phyloP scores from a whole-genome alignment of 2,113 vertebrate species.

The Verasper variegatus region DNA sequence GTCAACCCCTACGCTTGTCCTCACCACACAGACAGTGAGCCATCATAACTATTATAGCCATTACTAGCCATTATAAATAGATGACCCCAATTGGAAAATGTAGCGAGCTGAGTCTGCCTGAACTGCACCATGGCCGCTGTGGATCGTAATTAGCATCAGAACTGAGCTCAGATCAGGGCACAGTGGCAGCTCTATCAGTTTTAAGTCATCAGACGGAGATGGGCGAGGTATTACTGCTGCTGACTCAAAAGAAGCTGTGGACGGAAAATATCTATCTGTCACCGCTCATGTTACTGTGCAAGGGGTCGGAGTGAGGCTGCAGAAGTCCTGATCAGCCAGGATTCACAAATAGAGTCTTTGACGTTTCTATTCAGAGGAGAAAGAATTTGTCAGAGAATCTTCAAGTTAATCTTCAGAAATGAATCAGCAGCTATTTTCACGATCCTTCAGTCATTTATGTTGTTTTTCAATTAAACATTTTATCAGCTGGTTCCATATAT shows the following conservation, averaged over 20 bases:
- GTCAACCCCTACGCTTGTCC: not conserved
- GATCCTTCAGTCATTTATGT: not conserved
- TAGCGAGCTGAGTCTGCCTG: constrained; percentile 17
- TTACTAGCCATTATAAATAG: constrained; percentile 59
- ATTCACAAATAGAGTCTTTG: not conserved
- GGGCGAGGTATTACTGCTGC: not conserved
- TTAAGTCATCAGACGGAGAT: not conserved
- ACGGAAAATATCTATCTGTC: constrained; percentile 4
- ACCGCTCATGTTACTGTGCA: not conserved
- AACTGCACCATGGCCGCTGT: not conserved
- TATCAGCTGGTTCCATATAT: not conserved
- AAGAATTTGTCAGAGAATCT: not conserved
- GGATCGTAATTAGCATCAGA: constrained; percentile 12
- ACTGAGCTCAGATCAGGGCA: constrained; percentile 9
- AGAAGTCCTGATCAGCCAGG: not conserved
- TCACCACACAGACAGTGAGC: constrained; percentile 23
- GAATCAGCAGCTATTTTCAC: not conserved
- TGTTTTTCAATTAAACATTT: not conserved
- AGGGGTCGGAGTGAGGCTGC: not conserved
- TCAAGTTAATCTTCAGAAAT: not conserved
- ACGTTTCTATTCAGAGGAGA: not conserved
- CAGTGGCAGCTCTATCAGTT: not conserved
- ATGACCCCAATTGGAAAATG: constrained; percentile 41
- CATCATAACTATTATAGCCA: constrained; percentile 52
- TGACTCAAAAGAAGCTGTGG: not conserved